Conservation (phyloP, 1,140 invertebrate genomes). For the Proales similis region DNA sequence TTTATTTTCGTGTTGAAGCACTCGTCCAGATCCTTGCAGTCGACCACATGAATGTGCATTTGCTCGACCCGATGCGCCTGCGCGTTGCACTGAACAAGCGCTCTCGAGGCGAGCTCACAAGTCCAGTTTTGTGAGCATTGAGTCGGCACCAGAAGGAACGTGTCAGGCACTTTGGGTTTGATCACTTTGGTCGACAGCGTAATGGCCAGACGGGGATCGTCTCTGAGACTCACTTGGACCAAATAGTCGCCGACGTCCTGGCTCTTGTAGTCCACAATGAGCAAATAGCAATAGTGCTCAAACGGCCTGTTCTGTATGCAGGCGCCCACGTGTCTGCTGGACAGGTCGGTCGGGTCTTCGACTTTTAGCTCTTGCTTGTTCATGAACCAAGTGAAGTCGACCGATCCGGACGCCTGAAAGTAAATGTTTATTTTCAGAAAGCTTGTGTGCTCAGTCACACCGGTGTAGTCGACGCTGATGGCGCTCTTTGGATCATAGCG, state of each 20-base stretch:
- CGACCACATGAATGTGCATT: constrained; percentile 1
- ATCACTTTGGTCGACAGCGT: not conserved
- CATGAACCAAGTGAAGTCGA: not conserved
- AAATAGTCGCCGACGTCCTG: not conserved
- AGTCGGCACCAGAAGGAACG: not conserved
- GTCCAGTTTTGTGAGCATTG: constrained; percentile 24
- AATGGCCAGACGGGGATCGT: not conserved
- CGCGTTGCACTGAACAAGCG: constrained; percentile 7
- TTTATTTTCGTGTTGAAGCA: not conserved
- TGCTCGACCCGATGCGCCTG: constrained; percentile 17
- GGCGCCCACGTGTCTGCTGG: not conserved
- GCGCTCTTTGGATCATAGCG: not conserved
- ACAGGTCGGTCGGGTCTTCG: no score
- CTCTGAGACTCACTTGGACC: not conserved
- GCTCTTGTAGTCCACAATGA: not conserved
- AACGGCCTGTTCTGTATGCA: constrained; percentile 6
- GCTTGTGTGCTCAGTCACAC: not conserved
- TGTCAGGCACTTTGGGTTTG: not conserved
- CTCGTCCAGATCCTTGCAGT: constrained; percentile 1
- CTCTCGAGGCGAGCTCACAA: not conserved
- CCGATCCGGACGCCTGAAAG: constrained; percentile 2
- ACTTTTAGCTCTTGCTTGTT: not conserved
- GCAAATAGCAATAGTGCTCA: not conserved
- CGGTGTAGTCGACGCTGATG: not conserved
- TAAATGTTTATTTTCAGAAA: not conserved